Evolutionary conservation across 2,113 vertebrate species (phyloP).

Genomic region (Coreoperca whiteheadi): DNA sequence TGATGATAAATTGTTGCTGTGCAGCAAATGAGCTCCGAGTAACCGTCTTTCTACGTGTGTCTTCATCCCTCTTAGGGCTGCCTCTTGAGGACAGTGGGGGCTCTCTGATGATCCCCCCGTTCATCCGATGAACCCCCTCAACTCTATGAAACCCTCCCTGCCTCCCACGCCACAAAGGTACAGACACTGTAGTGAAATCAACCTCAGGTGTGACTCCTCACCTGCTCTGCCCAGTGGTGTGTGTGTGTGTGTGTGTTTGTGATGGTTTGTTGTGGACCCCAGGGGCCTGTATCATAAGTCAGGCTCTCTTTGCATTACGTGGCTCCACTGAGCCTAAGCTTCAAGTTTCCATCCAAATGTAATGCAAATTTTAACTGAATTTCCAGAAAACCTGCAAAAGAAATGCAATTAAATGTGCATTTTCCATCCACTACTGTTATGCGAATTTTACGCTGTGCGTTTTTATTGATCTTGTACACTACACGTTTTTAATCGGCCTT

Average conservation of each 20-base stretch:
- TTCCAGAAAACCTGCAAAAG: too few species aligned
- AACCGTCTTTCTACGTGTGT: constrained; percentile 30
- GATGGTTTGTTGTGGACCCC: background rate
- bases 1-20: constrained; percentile 69
- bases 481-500: too few species aligned
- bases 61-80: constrained; percentile 65
- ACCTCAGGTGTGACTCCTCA: constrained; percentile 17
- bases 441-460: too few species aligned
- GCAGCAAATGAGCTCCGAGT: constrained; percentile 60
- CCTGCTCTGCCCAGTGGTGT: constrained; percentile 12
- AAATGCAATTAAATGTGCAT: too few species aligned
- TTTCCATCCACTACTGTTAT: too few species aligned
- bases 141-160: constrained; percentile 96
- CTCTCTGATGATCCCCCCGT: constrained; percentile 78
- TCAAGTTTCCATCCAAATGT: background rate
- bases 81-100: constrained; percentile 77
- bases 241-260: too few species aligned
- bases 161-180: constrained; percentile 93
- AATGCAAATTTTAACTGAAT: background rate
- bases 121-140: constrained; percentile 93
- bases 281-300: background rate
- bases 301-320: background rate
- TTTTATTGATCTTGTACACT: too few species aligned
- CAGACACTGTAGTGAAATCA: constrained; percentile 50
- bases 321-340: background rate